These are phyloP conservation scores for Anadara kagoshimensis DNA, from an alignment of 1,140 invertebrate species.

Conservation along the genomic window DNA sequence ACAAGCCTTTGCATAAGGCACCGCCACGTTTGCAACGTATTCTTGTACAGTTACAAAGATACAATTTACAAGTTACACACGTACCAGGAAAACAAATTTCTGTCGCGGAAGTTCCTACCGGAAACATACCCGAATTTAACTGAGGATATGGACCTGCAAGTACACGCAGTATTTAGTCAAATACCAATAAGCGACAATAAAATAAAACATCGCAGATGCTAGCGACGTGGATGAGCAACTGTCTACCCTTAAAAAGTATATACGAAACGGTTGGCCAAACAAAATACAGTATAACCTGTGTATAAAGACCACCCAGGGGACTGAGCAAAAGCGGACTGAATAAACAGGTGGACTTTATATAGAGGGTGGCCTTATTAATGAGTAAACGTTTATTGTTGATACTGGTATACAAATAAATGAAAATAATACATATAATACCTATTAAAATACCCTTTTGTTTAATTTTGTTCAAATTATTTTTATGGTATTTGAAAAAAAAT, in stretches of 20 bases:
- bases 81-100: constrained; percentile 42
- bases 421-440: too few relatives aligned
- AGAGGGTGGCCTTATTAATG: too few relatives aligned
- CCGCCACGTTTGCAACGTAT: constrained; percentile 45
- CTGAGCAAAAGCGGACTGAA: too few relatives aligned
- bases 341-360: too few relatives aligned
- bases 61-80: constrained; percentile 53
- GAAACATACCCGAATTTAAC: constrained; percentile 24
- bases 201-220: constrained; percentile 10
- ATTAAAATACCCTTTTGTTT: too few relatives aligned
- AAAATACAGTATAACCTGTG: too few relatives aligned
- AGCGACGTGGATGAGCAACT: constrained; percentile 1
- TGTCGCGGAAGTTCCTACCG: constrained; percentile 29
- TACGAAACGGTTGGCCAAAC: constrained; percentile 39
- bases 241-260: constrained; percentile 6
- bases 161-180: constrained; percentile 18
- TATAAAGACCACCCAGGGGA: too few relatives aligned
- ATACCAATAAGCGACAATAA: constrained; percentile 33
- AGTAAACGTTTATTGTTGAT: too few relatives aligned
- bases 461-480: too few relatives aligned
- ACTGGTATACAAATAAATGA: too few relatives aligned
- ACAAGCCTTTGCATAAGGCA: constrained; percentile 37
- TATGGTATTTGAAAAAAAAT: too few relatives aligned
- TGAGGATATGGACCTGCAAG: constrained; percentile 20
- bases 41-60: constrained; percentile 38